phyloP scores from a whole-genome alignment of 2,797 vertebrate genomes.

The Tarsius wallacei region DNA sequence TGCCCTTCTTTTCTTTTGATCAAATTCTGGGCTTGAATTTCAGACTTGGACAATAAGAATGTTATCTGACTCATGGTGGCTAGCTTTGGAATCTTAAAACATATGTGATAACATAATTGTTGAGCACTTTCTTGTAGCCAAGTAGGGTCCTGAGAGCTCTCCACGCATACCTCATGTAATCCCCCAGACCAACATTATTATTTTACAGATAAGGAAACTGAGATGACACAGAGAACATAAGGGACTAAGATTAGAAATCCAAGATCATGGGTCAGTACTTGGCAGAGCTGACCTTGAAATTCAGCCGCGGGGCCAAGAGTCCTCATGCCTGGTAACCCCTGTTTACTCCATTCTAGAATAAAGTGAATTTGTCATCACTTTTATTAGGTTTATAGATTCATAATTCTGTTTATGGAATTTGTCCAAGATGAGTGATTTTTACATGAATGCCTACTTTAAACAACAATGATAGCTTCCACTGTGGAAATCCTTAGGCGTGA shows the following conservation, averaged over 20 bases:
- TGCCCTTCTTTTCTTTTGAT: not conserved
- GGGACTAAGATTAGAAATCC: not conserved
- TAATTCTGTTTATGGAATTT: not conserved
- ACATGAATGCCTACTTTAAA: not conserved
- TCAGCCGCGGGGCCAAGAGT: not conserved
- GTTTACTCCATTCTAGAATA: not conserved
- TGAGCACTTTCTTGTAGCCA: not conserved
- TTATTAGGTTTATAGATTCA: too few species aligned
- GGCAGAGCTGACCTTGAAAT: not conserved
- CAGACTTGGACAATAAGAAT: not conserved
- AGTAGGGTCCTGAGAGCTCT: not conserved
- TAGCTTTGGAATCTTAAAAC: not conserved
- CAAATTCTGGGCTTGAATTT: not conserved
- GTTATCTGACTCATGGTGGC: not conserved
- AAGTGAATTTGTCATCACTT: not conserved
- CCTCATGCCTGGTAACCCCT: not conserved
- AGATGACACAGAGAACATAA: not conserved
- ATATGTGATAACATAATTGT: not conserved
- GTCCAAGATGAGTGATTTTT: not conserved
- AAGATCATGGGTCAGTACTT: too few species aligned
- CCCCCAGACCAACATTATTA: not conserved
- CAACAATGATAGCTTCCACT: not conserved
- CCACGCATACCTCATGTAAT: accelerated
- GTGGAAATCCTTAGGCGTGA: not conserved
- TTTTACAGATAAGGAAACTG: not conserved